Evolutionary conservation across 2,888 invertebrate species (phyloP).

Genomic region (Alentia gelatinosa): DNA sequence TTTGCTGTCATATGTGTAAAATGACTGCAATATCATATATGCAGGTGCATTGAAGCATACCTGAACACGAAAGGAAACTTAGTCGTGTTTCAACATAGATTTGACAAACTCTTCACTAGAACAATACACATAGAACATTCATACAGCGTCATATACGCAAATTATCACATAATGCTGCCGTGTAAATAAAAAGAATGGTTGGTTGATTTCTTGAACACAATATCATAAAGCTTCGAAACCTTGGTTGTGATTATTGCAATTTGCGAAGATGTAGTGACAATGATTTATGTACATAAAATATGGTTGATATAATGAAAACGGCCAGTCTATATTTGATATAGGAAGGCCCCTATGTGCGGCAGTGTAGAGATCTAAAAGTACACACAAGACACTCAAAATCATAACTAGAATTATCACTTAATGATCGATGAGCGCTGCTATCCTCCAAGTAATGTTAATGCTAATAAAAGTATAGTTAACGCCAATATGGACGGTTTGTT

Average conservation of each 20-base stretch:
- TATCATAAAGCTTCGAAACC: neutral
- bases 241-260: neutral
- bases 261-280: constrained; percentile 8
- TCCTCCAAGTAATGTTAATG: neutral
- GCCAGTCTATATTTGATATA: neutral
- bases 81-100: neutral
- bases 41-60: neutral
- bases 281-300: constrained; percentile 7
- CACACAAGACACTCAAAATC: neutral
- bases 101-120: neutral
- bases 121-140: neutral
- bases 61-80: neutral
- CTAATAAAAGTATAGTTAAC: neutral
- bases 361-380: neutral
- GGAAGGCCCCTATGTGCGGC: neutral
- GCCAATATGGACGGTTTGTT: neutral
- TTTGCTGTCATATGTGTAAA: neutral
- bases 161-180: constrained; percentile 20
- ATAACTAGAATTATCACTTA: neutral
- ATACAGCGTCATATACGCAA: neutral
- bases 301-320: neutral
- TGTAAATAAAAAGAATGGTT: neutral
- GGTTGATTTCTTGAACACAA: neutral
- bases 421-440: neutral
- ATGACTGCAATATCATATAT: neutral